phyloP scores from a whole-genome alignment of 2,888 invertebrate species.

The Geophilus truncorum region DNA sequence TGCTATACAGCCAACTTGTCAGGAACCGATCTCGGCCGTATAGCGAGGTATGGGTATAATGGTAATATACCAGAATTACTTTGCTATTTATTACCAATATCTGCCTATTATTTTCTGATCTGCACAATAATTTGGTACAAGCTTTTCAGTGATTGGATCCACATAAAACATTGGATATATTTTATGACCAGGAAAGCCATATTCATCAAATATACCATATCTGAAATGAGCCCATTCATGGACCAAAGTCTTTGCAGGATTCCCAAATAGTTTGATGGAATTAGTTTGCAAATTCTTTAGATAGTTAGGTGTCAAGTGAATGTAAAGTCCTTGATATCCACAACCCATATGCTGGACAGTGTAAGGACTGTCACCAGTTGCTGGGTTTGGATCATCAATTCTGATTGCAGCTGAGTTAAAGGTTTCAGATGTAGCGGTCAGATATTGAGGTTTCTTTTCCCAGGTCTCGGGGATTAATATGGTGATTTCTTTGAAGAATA shows the following conservation, averaged over 20 bases:
- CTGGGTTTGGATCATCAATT: conserved; percentile 42
- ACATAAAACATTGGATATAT: conserved; percentile 37
- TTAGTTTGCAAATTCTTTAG: background rate
- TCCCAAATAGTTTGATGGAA: background rate
- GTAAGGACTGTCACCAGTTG: conserved; percentile 41
- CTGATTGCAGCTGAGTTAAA: background rate
- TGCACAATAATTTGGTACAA: conserved; percentile 31
- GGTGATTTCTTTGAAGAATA: conserved; percentile 43
- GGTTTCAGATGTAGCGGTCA: background rate
- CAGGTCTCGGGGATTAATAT: conserved; percentile 45
- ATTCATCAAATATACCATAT: conserved; percentile 44
- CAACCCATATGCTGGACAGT: conserved; percentile 43
- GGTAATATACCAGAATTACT: too few species aligned
- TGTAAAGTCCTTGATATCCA: conserved; percentile 42
- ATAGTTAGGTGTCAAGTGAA: conserved; percentile 40
- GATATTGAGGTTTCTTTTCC: conserved; percentile 38
- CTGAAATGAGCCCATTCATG: conserved; percentile 43
- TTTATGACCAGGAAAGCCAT: conserved; percentile 40
- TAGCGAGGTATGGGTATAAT: too few species aligned
- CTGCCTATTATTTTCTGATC: background rate
- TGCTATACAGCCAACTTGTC: too few species aligned
- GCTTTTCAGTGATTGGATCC: conserved; percentile 36
- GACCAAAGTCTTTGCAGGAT: conserved; percentile 38
- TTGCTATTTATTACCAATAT: conserved; percentile 11
- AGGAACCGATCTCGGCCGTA: too few species aligned